Evolutionary conservation across 2,888 invertebrate genomes (phyloP).

Genomic region (Eulithis prunata): DNA sequence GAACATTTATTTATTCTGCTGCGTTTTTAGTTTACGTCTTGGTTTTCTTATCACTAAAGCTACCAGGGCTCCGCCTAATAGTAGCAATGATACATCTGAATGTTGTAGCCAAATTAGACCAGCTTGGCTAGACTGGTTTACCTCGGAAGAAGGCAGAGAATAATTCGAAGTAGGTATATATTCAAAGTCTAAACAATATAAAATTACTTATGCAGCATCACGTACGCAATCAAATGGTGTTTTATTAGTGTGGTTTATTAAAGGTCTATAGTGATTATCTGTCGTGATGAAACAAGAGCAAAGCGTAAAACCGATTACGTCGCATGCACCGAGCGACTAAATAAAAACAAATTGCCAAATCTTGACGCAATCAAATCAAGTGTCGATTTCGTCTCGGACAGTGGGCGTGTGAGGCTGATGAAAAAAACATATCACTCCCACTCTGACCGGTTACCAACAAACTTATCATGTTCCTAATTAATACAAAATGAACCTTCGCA

Average conservation of each 20-base stretch:
- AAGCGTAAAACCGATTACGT: constrained; percentile 15
- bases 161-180: background rate
- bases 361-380: constrained; percentile 61
- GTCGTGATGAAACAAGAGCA: constrained; percentile 16
- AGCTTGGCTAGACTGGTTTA: too few relatives aligned
- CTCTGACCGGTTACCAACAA: constrained; percentile 69
- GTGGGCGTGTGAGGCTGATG: constrained; percentile 77
- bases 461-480: constrained; percentile 47
- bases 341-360: constrained; percentile 64
- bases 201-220: too few relatives aligned
- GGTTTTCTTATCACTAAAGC: too few relatives aligned
- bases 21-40: too few relatives aligned
- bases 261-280: background rate
- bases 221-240: too few relatives aligned
- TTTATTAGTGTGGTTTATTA: too few relatives aligned
- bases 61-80: too few relatives aligned
- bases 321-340: constrained; percentile 34
- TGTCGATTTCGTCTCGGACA: constrained; percentile 65
- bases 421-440: constrained; percentile 83
- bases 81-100: too few relatives aligned
- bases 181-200: too few relatives aligned
- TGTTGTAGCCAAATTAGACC: too few relatives aligned
- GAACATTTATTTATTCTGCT: too few relatives aligned
- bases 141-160: background rate
- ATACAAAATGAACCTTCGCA: constrained; percentile 56